These are phyloP conservation scores for Polypterus senegalus DNA, from an alignment of 2,113 vertebrate genomes.

Conservation along the genomic window DNA sequence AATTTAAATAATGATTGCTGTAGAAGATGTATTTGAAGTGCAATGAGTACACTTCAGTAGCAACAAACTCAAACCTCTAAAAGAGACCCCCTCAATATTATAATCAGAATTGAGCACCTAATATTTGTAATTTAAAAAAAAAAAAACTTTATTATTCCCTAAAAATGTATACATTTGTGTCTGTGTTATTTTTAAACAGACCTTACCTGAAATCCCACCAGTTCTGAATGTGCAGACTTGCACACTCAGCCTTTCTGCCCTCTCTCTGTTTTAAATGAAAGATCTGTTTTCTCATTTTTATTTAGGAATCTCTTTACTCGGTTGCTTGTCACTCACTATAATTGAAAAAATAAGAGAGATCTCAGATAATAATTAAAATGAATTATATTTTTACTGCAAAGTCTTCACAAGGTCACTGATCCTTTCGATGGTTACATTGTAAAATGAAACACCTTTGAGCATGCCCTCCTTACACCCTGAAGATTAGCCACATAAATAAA, in stretches of 20 bases:
- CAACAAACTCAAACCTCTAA: too few species aligned
- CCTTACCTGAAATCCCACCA: too few species aligned
- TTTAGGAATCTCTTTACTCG: conserved; percentile 16
- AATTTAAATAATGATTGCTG: too few species aligned
- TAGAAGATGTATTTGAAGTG: too few species aligned
- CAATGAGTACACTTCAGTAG: too few species aligned
- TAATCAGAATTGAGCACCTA: too few species aligned
- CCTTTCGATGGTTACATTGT: conserved; percentile 32
- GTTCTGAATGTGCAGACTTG: background rate
- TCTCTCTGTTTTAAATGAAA: background rate
- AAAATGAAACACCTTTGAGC: conserved; percentile 41
- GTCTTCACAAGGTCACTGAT: conserved; percentile 39
- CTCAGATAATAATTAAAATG: conserved; percentile 30
- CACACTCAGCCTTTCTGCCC: background rate
- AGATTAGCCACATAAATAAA: conserved; percentile 46
- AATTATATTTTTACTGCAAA: conserved; percentile 31
- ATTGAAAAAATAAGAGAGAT: conserved; percentile 23
- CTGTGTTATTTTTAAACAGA: too few species aligned
- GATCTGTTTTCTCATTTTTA: conserved; percentile 19
- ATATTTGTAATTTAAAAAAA: too few species aligned
- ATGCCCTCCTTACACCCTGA: conserved; percentile 35
- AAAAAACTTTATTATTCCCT: too few species aligned
- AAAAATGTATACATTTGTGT: too few species aligned
- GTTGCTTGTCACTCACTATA: conserved; percentile 19
- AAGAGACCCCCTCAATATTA: too few species aligned